Evolutionary conservation across 2,888 invertebrate species (phyloP), one percentile per base, ranked within the genome.

Genomic region (Congeria kusceri): DNA sequence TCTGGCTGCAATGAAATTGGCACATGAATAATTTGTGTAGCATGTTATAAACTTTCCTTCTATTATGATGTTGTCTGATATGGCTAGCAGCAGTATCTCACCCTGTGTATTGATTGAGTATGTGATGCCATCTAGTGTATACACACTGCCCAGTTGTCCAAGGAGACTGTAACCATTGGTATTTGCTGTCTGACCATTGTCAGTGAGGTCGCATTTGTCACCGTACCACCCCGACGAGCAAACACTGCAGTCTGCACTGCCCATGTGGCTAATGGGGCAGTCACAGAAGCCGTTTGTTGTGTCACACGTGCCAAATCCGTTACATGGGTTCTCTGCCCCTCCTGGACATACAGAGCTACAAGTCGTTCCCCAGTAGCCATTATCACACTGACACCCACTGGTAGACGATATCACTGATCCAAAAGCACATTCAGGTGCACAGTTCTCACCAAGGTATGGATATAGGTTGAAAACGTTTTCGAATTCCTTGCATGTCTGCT

Each of bases 341-440:
- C 90, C 90, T 18, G 89, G 89, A 70, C 89, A 90, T 28, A 80
- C 75, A n/a, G 63, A 57, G 15, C 80, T 70, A 70, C 90, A 90
- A 27, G 84, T 59, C 0, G 73, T 56, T 27, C 85, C 85, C 82
- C 85, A 87, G 81, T 84, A 88, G 9, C 88, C 88, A 25, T 47
- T 46, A 32, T 80, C 59, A 78, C 89, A 88, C 3, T 39, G 20
- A 69, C 88, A 88, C 0, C 63, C 28, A 13, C 72, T 61, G 0
- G 78, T 62, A 0, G 78, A 57, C 11, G 68, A 44, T 11, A 44
- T n/a, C 44, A 85, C 77, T 18, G 53, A 69, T 9, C 88, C 88
- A 59, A 69, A 77, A n/a, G 59, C 32, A 68, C 86, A 88, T 9
- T 70, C 59, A 18, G 79, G 84, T 3, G 46, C 53, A 69, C 86